phyloP scores from a whole-genome alignment of 2,797 vertebrate species.

The Acrocephalus scirpaceus region DNA sequence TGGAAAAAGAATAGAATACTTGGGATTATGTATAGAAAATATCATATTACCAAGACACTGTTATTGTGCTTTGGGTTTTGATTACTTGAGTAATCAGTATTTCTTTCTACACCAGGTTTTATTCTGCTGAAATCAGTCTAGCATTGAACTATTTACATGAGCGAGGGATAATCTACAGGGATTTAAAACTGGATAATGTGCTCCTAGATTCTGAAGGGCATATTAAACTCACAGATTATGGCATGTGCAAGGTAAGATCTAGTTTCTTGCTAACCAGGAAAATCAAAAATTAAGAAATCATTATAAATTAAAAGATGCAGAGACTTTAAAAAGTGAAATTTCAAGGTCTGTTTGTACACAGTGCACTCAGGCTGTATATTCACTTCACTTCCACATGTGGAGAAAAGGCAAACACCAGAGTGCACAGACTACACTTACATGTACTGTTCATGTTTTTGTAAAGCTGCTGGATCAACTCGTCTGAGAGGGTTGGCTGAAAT shows the following conservation, averaged over 20 bases:
- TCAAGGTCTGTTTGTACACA: background rate
- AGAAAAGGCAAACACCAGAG: background rate
- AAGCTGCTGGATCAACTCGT: background rate
- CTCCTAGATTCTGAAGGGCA: conserved; percentile 98
- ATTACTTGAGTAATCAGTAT: background rate
- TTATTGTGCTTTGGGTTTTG: background rate
- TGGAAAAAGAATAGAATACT: background rate
- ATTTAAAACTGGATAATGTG: conserved; percentile 98
- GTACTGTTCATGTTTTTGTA: background rate
- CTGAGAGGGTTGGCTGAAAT: background rate
- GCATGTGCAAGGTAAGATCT: conserved; percentile 96
- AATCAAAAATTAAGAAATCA: background rate
- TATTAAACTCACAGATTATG: conserved; percentile 99
- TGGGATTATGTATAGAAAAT: background rate
- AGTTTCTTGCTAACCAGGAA: background rate
- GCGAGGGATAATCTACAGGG: conserved; percentile 97
- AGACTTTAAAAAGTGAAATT: background rate
- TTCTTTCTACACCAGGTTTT: conserved; percentile 85
- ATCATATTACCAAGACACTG: background rate
- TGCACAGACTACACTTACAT: background rate
- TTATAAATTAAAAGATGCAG: background rate
- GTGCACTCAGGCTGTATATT: background rate
- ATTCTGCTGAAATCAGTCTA: conserved; percentile 97
- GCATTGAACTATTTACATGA: conserved; percentile 98
- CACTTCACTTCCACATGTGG: background rate